Conservation (phyloP, 2,797 vertebrate species). For the Phoeniculus purpureus region DNA sequence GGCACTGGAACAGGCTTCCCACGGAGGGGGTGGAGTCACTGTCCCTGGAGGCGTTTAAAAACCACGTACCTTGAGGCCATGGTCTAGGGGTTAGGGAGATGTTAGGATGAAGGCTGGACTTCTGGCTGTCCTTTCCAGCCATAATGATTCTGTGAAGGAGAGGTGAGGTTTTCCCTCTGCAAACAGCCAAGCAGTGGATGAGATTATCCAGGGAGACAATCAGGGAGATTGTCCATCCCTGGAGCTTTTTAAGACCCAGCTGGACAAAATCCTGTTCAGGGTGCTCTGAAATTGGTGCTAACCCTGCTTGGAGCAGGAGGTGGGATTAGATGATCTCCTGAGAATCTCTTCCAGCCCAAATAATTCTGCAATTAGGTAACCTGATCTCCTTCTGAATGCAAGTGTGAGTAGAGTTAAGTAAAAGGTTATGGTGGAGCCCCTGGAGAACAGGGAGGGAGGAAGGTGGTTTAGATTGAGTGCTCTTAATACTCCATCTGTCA, state of each 20-base stretch:
- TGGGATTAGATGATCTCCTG: constrained; percentile 34
- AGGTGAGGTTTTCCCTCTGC: neutral
- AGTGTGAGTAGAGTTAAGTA: constrained; percentile 41
- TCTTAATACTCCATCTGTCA: constrained; percentile 66
- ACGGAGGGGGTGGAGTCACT: too few species aligned
- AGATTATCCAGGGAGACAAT: neutral
- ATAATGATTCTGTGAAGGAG: neutral
- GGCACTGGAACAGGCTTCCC: too few species aligned
- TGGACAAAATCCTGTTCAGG: neutral
- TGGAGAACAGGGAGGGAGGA: constrained; percentile 26
- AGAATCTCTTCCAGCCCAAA: constrained; percentile 5
- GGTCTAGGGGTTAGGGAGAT: too few species aligned
- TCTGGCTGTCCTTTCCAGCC: too few species aligned
- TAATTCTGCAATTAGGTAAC: constrained; percentile 3
- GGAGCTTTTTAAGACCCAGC: neutral
- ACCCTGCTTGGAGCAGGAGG: neutral
- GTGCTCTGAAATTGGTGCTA: constrained; percentile 23
- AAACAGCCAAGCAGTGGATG: neutral
- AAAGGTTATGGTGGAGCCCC: constrained; percentile 51
- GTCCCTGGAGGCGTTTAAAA: too few species aligned
- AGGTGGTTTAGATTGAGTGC: constrained; percentile 59
- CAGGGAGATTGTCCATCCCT: neutral
- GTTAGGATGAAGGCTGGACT: too few species aligned
- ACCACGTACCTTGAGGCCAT: too few species aligned
- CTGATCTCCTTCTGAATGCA: constrained; percentile 27